Base-by-base conservation (phyloP, 2,888 invertebrate species). In the Heliconius sara region DNA sequence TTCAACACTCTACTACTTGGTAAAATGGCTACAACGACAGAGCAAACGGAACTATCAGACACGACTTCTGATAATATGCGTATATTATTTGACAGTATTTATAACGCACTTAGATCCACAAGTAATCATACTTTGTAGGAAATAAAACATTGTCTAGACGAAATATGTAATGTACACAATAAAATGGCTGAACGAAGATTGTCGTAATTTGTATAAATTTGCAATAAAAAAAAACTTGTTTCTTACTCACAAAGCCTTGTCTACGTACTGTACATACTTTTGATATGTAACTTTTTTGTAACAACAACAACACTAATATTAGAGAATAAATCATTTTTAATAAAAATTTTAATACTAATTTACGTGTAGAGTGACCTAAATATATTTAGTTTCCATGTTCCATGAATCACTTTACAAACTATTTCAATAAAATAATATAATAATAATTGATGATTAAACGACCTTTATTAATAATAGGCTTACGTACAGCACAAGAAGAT, bases 121-220 rank as follows among this genome's bases (percentile, higher is more conserved):
- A 68, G 10, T 89, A 88, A 88, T 89, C 90, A 87, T 86, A 34
- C n/a, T 57, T 57, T 85, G 87, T 70, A 70, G 19, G 39, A 73
- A 73, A 27, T 27, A 27, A 72, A 72, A 60, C 57, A 13, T 9
- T 73, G 72, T 73, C 30, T 34, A 73, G 47, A 73, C 72, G 52
- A 57, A 73, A 73, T 73, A 73, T 73, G 34, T 73, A 34, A 34
- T 60, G 34, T 60, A 34, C n/a, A 73, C 57, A 65, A 73, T 34
- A 73, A 63, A 65, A 63, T 66, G 34, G 27, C 65, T 66, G 39
- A 75, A 22, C 65, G 27, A 65, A 47, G 43, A 43, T 43, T 65
- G 27, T 75, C 43, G 75, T 75, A 47, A 75, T 75, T 75, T 65
- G 47, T 65, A 75, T 65, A 75, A 75, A 75, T 65, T 65, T 27